phyloP scores from a whole-genome alignment of 2,113 vertebrate species.

The Aspidoscelis tigris region DNA sequence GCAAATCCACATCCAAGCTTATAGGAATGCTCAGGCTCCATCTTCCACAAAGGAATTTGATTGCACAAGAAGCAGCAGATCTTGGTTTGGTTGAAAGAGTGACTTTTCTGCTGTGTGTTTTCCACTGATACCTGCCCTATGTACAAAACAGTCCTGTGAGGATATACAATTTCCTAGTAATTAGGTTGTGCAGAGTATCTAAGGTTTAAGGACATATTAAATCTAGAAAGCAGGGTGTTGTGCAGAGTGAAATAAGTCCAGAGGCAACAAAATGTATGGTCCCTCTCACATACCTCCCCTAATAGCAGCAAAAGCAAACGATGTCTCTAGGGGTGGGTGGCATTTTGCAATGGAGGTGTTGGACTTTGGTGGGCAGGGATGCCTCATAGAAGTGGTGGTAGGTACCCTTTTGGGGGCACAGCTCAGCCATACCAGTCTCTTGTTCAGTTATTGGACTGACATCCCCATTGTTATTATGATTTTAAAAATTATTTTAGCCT shows the following conservation, averaged over 20 bases:
- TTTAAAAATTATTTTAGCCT: neutral
- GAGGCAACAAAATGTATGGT: too few species aligned
- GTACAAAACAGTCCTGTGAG: constrained; percentile 33
- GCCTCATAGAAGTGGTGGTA: too few species aligned
- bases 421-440: too few species aligned
- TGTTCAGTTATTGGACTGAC: too few species aligned
- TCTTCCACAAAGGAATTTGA: neutral
- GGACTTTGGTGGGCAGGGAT: too few species aligned
- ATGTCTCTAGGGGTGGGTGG: too few species aligned
- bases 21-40: neutral
- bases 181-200: constrained; percentile 29
- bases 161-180: fast-evolving
- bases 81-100: neutral
- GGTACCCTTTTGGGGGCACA: too few species aligned
- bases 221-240: neutral
- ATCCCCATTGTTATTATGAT: too few species aligned
- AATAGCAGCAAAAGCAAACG: too few species aligned
- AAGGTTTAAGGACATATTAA: neutral
- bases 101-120: neutral
- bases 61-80: neutral
- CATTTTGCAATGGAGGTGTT: too few species aligned
- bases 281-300: too few species aligned
- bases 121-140: constrained; percentile 35
- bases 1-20: neutral
- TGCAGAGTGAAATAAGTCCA: neutral